Evolutionary conservation across 2,888 invertebrate genomes (phyloP).

Genomic region (Acleris emargana): DNA sequence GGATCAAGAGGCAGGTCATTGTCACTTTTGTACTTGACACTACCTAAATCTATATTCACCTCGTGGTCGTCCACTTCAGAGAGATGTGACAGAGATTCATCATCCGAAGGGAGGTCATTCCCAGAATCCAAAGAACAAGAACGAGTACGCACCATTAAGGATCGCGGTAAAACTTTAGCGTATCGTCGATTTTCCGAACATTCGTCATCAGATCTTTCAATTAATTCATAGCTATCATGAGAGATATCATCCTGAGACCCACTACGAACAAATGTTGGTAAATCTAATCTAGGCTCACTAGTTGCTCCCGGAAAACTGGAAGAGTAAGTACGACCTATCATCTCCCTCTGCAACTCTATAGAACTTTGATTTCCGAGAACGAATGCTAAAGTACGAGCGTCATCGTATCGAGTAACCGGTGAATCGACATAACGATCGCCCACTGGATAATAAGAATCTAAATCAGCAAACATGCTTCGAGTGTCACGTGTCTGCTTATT

Average conservation of each 20-base stretch:
- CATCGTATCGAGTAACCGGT: slow-evolving; percentile 89
- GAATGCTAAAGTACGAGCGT: slow-evolving; percentile 79
- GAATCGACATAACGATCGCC: slow-evolving; percentile 85
- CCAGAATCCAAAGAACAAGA: slow-evolving; percentile 91
- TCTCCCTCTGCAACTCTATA: slow-evolving; percentile 87
- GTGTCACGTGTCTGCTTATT: slow-evolving; percentile 63
- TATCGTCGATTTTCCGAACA: slow-evolving; percentile 70
- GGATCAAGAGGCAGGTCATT: slow-evolving; percentile 89
- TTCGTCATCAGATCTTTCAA: slow-evolving; percentile 90
- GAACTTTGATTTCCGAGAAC: slow-evolving; percentile 75
- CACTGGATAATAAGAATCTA: slow-evolving; percentile 67
- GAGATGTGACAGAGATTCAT: slow-evolving; percentile 84
- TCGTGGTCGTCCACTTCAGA: slow-evolving; percentile 82
- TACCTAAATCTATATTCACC: slow-evolving; percentile 82
- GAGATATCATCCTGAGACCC: slow-evolving; percentile 94
- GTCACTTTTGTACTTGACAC: slow-evolving; percentile 86
- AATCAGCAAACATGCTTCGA: slow-evolving; percentile 64
- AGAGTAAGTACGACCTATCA: slow-evolving; percentile 90
- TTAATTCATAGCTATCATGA: slow-evolving; percentile 93
- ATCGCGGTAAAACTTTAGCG: slow-evolving; percentile 57
- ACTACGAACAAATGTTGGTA: slow-evolving; percentile 85
- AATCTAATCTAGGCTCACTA: slow-evolving; percentile 86
- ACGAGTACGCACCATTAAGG: slow-evolving; percentile 79
- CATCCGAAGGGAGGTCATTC: slow-evolving; percentile 90
- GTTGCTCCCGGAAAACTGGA: slow-evolving; percentile 94